A percentile compares a stretch with the other conserved stretches of the same genome.
phyloP scores from a whole-genome alignment of 2,113 vertebrate species.

The Aplodontia rufa region DNA sequence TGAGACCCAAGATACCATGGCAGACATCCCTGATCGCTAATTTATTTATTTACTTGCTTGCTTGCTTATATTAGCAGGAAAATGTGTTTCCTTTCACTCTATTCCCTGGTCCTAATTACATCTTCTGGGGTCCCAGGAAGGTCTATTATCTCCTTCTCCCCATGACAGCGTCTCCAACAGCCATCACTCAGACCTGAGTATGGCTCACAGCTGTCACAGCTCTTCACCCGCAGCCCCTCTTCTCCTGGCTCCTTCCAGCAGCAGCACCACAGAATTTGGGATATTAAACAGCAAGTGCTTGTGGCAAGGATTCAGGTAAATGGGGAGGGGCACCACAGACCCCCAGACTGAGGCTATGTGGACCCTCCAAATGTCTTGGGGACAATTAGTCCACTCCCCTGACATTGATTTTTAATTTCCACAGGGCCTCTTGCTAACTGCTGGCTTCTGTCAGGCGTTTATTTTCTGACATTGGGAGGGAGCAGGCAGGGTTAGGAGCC shows the following conservation, averaged over 20 bases:
- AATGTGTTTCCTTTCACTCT: neutral
- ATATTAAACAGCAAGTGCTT: neutral
- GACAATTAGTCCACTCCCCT: neutral
- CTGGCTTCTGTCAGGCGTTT: neutral
- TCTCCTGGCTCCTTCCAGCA: neutral
- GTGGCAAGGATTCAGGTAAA: neutral
- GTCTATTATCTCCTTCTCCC: neutral
- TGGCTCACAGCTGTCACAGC: neutral
- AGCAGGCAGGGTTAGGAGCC: neutral
- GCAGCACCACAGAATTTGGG: neutral
- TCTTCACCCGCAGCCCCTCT: neutral
- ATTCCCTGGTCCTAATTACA: neutral
- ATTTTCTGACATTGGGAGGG: neutral
- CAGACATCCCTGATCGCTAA: neutral
- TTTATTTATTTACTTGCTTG: neutral
- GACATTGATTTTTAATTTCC: neutral
- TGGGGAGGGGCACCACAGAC: neutral
- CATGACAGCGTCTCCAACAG: neutral
- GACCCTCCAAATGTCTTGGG: neutral
- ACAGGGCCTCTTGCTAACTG: neutral
- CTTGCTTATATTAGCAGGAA: neutral
- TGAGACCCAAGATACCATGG: neutral
- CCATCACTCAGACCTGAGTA: too few species aligned
- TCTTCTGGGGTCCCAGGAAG: neutral
- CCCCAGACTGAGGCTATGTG: neutral